These are phyloP conservation scores for Limnephilus lunatus DNA, from an alignment of 2,888 invertebrate species.

Conservation along the genomic window DNA sequence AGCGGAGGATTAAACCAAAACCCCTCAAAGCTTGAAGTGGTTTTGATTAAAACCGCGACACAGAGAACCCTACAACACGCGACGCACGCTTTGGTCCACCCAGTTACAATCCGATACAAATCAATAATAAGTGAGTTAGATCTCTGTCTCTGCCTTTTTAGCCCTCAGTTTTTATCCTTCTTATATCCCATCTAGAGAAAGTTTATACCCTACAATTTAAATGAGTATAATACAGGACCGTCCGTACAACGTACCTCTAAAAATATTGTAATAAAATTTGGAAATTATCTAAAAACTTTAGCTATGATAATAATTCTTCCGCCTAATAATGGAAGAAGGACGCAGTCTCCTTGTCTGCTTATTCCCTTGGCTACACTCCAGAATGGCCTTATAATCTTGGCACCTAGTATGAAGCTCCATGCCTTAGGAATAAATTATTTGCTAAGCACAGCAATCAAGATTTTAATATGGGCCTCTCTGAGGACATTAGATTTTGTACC, in stretches of 20 bases:
- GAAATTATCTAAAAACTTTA: not conserved
- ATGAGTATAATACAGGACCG: not conserved
- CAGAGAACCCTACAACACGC: not conserved
- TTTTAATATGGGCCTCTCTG: not conserved
- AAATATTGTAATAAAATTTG: not conserved
- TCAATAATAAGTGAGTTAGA: not conserved
- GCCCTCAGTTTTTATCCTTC: not conserved
- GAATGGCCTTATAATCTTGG: conserved; percentile 47
- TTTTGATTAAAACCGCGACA: no score
- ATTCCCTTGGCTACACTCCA: conserved; percentile 47
- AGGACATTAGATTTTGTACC: not conserved
- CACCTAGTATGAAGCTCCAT: conserved; percentile 9
- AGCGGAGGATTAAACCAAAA: no score
- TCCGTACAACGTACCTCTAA: not conserved
- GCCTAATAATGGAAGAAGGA: not conserved
- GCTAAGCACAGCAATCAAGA: conserved; percentile 22
- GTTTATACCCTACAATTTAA: not conserved
- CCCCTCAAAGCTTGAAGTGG: no score
- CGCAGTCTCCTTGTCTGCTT: not conserved
- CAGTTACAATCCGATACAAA: not conserved
- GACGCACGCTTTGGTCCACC: not conserved
- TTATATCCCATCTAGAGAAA: no score
- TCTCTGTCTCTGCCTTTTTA: not conserved
- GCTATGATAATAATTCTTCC: not conserved
- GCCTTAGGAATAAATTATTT: conserved; percentile 30